Percentiles rank a stretch among this genome's conserved stretches.
These are phyloP conservation scores for Boulengerochromis microlepis DNA, from an alignment of 2,113 vertebrate species.

Conservation along the genomic window DNA sequence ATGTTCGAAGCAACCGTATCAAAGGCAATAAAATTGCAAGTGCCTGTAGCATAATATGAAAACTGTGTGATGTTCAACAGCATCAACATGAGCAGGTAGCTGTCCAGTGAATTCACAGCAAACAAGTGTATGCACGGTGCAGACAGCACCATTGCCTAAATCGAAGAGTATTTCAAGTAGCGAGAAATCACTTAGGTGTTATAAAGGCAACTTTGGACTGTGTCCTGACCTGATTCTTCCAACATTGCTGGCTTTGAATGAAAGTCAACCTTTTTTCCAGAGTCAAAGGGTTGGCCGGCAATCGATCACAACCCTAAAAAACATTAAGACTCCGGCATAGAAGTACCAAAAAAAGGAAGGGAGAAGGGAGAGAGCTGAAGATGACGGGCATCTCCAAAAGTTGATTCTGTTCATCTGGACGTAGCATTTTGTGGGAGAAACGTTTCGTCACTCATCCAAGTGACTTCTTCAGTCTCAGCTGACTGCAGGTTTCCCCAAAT, in stretches of 20 bases:
- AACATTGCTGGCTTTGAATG: not conserved
- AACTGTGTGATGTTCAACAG: not conserved
- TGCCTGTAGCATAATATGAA: not conserved
- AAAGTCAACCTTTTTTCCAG: not conserved
- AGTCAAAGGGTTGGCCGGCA: not conserved
- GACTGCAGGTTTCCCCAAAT: not conserved
- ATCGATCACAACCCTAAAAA: not conserved
- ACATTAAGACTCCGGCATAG: not conserved
- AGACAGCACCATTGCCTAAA: not conserved
- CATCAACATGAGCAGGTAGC: not conserved
- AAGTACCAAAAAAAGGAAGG: not conserved
- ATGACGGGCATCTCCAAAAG: rapidly evolving
- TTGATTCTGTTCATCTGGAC: not conserved
- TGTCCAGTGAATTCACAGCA: not conserved
- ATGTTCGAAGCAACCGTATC: not conserved
- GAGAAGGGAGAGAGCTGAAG: not conserved
- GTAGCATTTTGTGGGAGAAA: not conserved
- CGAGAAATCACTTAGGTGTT: not conserved
- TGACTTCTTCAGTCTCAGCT: not conserved
- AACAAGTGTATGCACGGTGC: not conserved
- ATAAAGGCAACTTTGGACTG: not conserved
- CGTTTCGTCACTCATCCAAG: not conserved
- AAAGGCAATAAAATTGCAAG: not conserved
- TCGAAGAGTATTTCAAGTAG: not conserved
- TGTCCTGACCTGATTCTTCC: not conserved